Evolutionary conservation across 2,888 invertebrate species (phyloP).

Genomic region (Encarsia formosa): DNA sequence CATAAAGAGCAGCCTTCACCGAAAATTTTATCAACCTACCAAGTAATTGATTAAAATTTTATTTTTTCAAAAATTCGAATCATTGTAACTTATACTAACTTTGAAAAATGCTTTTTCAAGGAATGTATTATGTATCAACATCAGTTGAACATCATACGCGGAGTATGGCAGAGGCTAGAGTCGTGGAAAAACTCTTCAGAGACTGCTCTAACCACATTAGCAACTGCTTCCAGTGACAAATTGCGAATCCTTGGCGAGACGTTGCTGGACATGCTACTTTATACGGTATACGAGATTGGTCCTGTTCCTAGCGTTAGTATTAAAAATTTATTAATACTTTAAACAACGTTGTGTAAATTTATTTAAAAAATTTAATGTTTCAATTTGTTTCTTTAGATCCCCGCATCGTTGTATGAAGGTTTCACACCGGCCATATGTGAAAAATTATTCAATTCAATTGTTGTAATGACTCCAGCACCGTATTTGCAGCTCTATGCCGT

Average conservation of each 20-base stretch:
- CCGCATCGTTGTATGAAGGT: constrained; percentile 46
- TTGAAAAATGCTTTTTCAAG: constrained; percentile 42
- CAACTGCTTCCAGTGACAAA: constrained; percentile 76
- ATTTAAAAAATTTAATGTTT: constrained; percentile 3
- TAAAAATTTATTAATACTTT: not conserved
- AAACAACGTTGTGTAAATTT: not conserved
- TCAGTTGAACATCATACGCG: constrained; percentile 79
- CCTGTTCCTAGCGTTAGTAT: constrained; percentile 48
- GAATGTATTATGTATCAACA: constrained; percentile 86
- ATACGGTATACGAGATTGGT: constrained; percentile 62
- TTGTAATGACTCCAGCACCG: constrained; percentile 71
- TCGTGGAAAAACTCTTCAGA: constrained; percentile 49
- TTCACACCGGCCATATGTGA: constrained; percentile 56
- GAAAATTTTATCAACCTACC: constrained; percentile 57
- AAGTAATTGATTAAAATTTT: constrained; percentile 39
- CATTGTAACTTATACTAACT: not conserved
- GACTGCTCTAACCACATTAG: constrained; percentile 52
- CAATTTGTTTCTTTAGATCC: constrained; percentile 40
- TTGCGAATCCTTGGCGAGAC: constrained; percentile 77
- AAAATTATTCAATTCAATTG: constrained; percentile 67
- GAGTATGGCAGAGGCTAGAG: constrained; percentile 72
- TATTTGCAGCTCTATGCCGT: constrained; percentile 75
- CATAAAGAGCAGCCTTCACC: constrained; percentile 60
- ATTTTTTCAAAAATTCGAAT: not conserved
- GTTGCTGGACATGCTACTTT: constrained; percentile 75